A percentile compares a stretch with the other conserved stretches of the same genome.
Conservation (phyloP, 2,888 invertebrate species). For the Sceliomorpha sp. region DNA sequence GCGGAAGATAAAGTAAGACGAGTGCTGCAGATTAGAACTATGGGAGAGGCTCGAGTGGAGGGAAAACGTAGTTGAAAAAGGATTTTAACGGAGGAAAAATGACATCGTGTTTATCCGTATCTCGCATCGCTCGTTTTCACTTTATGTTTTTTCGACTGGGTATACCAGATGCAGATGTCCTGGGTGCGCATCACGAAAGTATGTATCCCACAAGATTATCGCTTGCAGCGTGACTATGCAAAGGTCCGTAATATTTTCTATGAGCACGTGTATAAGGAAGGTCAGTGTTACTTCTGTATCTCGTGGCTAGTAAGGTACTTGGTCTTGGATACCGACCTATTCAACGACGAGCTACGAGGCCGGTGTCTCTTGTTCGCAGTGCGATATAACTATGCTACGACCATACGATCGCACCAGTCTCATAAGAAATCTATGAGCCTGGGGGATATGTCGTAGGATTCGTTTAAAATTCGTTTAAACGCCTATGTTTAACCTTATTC, state of each 20-base stretch:
- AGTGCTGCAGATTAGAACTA: too few relatives aligned
- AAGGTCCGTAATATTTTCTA: constrained; percentile 72
- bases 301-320: constrained; percentile 55
- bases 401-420: constrained; percentile 40
- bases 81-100: too few relatives aligned
- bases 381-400: constrained; percentile 43
- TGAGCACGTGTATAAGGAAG: constrained; percentile 76
- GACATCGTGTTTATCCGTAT: too few relatives aligned
- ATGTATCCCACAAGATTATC: constrained; percentile 58
- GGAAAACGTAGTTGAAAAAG: too few relatives aligned
- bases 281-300: constrained; percentile 73
- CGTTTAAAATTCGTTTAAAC: constrained; percentile 7
- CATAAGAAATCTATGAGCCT: constrained; percentile 50
- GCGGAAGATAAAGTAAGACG: neutral
- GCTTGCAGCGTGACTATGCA: constrained; percentile 65
- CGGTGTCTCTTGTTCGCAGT: constrained; percentile 42
- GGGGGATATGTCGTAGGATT: constrained; percentile 27
- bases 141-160: too few relatives aligned
- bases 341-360: constrained; percentile 22
- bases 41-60: too few relatives aligned
- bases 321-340: constrained; percentile 49
- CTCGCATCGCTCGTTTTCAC: too few relatives aligned
- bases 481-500: constrained; percentile 8
- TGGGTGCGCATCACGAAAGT: too few relatives aligned
- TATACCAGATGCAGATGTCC: too few relatives aligned